Evolutionary conservation across 2,113 vertebrate genomes (phyloP), one percentile per base, ranked within the genome.

Genomic region (Cromileptes altivelis): DNA sequence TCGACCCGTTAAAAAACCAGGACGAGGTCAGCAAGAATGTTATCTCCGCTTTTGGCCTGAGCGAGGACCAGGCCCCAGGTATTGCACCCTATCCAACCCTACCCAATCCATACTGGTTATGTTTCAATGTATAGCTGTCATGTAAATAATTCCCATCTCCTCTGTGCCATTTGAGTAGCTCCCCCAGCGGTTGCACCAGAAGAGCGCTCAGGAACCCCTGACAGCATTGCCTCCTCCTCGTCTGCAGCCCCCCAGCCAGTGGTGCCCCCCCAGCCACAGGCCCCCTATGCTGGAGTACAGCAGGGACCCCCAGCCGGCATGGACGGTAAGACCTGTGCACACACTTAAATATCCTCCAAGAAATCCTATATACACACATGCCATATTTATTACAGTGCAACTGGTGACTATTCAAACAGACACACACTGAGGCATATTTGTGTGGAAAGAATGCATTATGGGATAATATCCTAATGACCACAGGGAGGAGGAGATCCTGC

Each of bases 21-120:
- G 98, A 99, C 78, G 98, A 99, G 93, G 97, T 99, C 95, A 98
- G 90, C 95, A 99, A 99, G 96, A 99, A 99, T 89, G 97, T 99
- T 88, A 99, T 99, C 95, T 99, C 98, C 60, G 97, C 98, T 0
- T 99, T 99, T 85, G 98, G 98, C 80, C 92, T 99, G 91, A 96
- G 97, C 70, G 98, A 99, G 91, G 97, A 99, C 90, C 97, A 98
- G 86, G 95, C 95, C 89, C 94, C 97, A 93, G 98, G 98, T 99
- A 96, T 85, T 60, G 11, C 19, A 8, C 15, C 17, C 19, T 25
- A 1, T 27, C 8, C 4, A 19, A 8, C 18, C 17, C n/a, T 25
- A 1, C 23, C 8, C 4, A 19, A 10, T 64, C 3, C 2, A 17
- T 37, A 0, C 42, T 30, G 64, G 25, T 19, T 69, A 71, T 7